Conservation (phyloP, 2,113 vertebrate genomes). For the Tachysurus fulvidraco region DNA sequence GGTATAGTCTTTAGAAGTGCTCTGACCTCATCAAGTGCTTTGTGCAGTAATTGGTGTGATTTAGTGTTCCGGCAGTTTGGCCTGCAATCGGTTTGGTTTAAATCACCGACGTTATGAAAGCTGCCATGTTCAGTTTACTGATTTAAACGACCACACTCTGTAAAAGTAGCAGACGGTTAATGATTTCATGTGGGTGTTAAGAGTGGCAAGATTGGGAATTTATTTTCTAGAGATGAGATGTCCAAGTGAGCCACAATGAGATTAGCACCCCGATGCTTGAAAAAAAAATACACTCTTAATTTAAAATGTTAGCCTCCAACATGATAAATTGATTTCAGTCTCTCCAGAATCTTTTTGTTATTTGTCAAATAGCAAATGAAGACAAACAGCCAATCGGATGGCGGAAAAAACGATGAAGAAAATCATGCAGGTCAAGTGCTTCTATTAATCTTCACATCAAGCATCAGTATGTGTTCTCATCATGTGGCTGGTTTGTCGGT, state of each 20-base stretch:
- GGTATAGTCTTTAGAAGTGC: slow-evolving; percentile 1
- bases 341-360: neutral
- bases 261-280: slow-evolving; percentile 24
- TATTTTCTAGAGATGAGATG: neutral
- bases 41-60: slow-evolving; percentile 42
- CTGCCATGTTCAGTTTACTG: neutral
- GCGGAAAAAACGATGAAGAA: too few relatives aligned
- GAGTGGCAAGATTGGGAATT: neutral
- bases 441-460: neutral
- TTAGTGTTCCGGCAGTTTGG: slow-evolving; percentile 23
- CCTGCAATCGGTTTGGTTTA: neutral
- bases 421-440: neutral
- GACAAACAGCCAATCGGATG: neutral
- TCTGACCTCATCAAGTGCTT: slow-evolving; percentile 31
- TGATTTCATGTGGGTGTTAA: slow-evolving; percentile 17
- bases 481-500: neutral
- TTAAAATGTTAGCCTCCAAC: neutral
- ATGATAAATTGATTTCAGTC: neutral
- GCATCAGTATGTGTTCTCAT: neutral
- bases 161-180: slow-evolving; percentile 31
- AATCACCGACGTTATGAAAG: slow-evolving; percentile 14
- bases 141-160: slow-evolving; percentile 19
- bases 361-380: neutral
- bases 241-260: slow-evolving; percentile 4
- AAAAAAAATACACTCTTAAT: neutral